Conservation (phyloP, 1,140 invertebrate genomes). For the Laupala kohalensis region DNA sequence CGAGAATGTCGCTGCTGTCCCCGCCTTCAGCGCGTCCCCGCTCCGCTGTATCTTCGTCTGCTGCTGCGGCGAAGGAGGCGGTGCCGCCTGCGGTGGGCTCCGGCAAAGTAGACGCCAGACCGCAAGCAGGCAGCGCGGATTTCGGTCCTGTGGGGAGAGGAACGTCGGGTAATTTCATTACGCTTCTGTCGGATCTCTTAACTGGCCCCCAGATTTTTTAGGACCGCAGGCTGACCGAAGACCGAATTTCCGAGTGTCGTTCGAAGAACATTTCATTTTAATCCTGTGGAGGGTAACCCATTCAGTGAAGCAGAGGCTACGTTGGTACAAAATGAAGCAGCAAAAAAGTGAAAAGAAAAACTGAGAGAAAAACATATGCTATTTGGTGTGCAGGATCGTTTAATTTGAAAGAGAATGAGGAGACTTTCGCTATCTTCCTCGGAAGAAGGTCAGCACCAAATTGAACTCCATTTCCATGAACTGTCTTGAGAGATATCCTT, state of each 20-base stretch:
- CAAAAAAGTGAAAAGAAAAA: too few relatives aligned
- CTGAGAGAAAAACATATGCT: too few relatives aligned
- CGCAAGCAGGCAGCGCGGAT: neutral
- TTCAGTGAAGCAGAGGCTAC: too few relatives aligned
- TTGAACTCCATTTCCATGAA: neutral
- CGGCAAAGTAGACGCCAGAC: neutral
- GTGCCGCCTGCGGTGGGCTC: neutral
- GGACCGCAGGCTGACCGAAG: too few relatives aligned
- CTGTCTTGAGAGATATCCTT: neutral
- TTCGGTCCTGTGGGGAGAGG: neutral
- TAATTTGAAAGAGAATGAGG: neutral
- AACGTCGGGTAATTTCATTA: neutral
- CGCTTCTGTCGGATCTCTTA: neutral
- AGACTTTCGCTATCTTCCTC: neutral
- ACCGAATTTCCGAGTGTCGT: too few relatives aligned
- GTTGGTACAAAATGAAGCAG: too few relatives aligned
- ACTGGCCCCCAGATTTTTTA: neutral
- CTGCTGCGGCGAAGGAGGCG: neutral
- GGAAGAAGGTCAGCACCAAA: neutral
- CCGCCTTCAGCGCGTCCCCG: neutral
- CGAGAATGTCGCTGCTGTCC: neutral
- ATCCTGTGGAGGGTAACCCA: too few relatives aligned
- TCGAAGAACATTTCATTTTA: too few relatives aligned
- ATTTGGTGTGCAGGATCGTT: neutral
- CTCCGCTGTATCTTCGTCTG: too few relatives aligned